phyloP scores from a whole-genome alignment of 2,797 vertebrate genomes.

The Labeo calbasu region DNA sequence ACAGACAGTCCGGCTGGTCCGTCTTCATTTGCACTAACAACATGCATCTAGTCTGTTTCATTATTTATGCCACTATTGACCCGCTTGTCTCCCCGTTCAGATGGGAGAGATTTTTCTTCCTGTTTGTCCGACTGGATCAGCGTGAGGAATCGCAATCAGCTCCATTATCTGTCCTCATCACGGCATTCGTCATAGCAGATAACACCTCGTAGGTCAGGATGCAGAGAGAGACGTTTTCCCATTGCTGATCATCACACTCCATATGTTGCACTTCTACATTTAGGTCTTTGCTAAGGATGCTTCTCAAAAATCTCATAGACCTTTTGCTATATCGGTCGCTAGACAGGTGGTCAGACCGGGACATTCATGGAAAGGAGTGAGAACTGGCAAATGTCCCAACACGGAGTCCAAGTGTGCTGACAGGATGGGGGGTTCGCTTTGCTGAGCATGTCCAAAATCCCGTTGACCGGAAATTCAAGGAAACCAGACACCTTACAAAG shows the following conservation, averaged over 20 bases:
- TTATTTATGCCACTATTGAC: slow-evolving; percentile 73
- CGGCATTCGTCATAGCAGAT: slow-evolving; percentile 11
- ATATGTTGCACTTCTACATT: slow-evolving; percentile 11
- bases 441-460: slow-evolving; percentile 52
- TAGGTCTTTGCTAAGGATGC: slow-evolving; percentile 53
- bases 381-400: slow-evolving; percentile 66
- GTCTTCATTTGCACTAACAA: slow-evolving; percentile 54
- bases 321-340: slow-evolving; percentile 66
- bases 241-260: neutral
- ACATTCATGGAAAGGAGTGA: slow-evolving; percentile 64
- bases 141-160: slow-evolving; percentile 61
- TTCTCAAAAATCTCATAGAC: slow-evolving; percentile 60
- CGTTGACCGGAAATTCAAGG: slow-evolving; percentile 55
- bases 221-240: neutral
- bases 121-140: slow-evolving; percentile 62
- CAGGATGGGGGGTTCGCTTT: slow-evolving; percentile 57
- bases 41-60: slow-evolving; percentile 64
- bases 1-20: slow-evolving; percentile 17
- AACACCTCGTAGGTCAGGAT: slow-evolving; percentile 9
- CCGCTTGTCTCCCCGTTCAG: slow-evolving; percentile 71
- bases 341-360: slow-evolving; percentile 52
- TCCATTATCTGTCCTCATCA: slow-evolving; percentile 24
- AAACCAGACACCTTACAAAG: slow-evolving; percentile 62
- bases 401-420: slow-evolving; percentile 64
- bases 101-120: slow-evolving; percentile 68